These are phyloP conservation scores for Euwallacea fornicatus DNA, from an alignment of 1,140 invertebrate species.

Conservation along the genomic window DNA sequence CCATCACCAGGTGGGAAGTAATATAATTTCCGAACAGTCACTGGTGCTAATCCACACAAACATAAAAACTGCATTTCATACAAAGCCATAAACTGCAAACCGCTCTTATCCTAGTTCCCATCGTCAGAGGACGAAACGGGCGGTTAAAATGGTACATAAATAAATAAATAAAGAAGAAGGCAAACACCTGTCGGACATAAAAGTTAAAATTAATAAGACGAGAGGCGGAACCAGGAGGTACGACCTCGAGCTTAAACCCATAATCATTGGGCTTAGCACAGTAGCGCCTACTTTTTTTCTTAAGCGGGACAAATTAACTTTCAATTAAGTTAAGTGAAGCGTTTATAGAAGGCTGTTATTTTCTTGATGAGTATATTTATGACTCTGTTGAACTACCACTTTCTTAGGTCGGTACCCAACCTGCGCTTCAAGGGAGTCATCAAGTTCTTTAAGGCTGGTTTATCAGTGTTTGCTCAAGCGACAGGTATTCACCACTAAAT, in stretches of 20 bases:
- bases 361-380: constrained; percentile 40
- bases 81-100: no score
- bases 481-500: no score
- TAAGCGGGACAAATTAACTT: constrained; percentile 38
- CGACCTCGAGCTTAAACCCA: constrained; percentile 39
- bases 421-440: no score
- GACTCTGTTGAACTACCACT: neutral
- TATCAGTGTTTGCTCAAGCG: no score
- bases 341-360: constrained; percentile 41
- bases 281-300: constrained; percentile 40
- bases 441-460: no score
- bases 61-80: no score
- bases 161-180: constrained; percentile 3
- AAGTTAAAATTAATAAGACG: constrained; percentile 39
- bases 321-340: constrained; percentile 41
- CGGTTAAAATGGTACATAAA: constrained; percentile 1
- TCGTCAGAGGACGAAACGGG: no score
- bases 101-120: no score
- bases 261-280: constrained; percentile 38
- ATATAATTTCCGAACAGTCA: no score
- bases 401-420: no score
- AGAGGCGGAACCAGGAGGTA: constrained; percentile 38
- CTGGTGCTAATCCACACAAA: no score
- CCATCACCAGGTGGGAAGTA: no score
- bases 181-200: constrained; percentile 38